phyloP scores from a whole-genome alignment of 2,888 invertebrate species.

The Temnothorax rugatulus region DNA sequence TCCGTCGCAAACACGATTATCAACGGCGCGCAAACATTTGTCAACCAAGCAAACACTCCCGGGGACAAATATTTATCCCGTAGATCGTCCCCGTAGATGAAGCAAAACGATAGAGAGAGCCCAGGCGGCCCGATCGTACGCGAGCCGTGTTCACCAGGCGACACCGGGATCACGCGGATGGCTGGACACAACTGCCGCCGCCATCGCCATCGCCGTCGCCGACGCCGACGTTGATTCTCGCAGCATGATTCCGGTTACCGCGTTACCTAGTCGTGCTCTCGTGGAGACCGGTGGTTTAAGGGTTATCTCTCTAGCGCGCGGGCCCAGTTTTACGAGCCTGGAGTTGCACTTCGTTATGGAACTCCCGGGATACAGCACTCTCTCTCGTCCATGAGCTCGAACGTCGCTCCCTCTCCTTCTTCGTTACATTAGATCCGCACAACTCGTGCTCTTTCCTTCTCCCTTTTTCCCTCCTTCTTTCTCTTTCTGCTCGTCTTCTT shows the following conservation, averaged over 20 bases:
- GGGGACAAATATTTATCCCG: constrained; percentile 54
- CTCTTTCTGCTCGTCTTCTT: neutral
- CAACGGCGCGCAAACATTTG: constrained; percentile 57
- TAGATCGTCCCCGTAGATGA: constrained; percentile 52
- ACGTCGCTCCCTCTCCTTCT: constrained; percentile 5
- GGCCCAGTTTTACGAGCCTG: constrained; percentile 58
- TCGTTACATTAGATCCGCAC: neutral
- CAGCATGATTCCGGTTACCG: constrained; percentile 73
- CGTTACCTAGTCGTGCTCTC: constrained; percentile 72
- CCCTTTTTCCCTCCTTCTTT: neutral
- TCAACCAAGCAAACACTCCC: constrained; percentile 57
- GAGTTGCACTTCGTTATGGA: constrained; percentile 28
- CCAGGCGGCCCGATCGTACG: constrained; percentile 34
- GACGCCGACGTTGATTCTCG: constrained; percentile 72
- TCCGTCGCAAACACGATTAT: constrained; percentile 57
- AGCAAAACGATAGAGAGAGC: constrained; percentile 51
- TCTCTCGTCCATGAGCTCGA: constrained; percentile 10
- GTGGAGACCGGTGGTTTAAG: constrained; percentile 64
- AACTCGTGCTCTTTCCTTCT: neutral
- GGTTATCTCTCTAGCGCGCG: constrained; percentile 72
- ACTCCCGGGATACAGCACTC: constrained; percentile 26
- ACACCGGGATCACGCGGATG: constrained; percentile 50
- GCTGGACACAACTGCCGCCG: constrained; percentile 36
- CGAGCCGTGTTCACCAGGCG: constrained; percentile 39
- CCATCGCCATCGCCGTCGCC: constrained; percentile 42